phyloP scores from a whole-genome alignment of 2,797 vertebrate genomes.

The Sebastes vulpes region DNA sequence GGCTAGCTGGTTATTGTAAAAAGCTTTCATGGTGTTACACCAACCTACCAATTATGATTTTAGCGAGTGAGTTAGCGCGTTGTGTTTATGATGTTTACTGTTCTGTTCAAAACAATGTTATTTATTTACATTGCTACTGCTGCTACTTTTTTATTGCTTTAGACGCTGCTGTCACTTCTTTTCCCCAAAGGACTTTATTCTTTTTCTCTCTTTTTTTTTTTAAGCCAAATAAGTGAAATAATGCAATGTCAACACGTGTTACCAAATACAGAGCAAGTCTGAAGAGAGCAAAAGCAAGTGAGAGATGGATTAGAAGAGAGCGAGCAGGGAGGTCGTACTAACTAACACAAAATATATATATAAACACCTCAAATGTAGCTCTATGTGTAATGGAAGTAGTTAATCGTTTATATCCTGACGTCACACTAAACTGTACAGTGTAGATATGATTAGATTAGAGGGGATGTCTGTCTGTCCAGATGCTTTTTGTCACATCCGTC shows the following conservation, averaged over 20 bases:
- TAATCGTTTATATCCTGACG: neutral
- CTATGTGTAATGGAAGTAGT: slow-evolving; percentile 23
- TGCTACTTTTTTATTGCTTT: slow-evolving; percentile 84
- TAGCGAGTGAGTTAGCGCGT: slow-evolving; percentile 54
- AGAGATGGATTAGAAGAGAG: neutral
- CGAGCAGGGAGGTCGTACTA: slow-evolving; percentile 39
- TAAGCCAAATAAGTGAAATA: slow-evolving; percentile 85
- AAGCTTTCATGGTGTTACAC: slow-evolving; percentile 80
- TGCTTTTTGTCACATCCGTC: slow-evolving; percentile 45
- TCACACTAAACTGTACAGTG: slow-evolving; percentile 51
- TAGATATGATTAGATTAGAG: slow-evolving; percentile 14
- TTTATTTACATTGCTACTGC: slow-evolving; percentile 85
- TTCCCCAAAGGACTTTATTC: slow-evolving; percentile 83
- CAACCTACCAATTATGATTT: slow-evolving; percentile 68
- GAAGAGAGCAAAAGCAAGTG: slow-evolving; percentile 61
- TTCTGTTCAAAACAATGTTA: slow-evolving; percentile 70
- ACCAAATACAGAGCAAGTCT: slow-evolving; percentile 83
- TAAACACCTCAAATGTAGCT: slow-evolving; percentile 46
- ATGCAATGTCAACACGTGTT: slow-evolving; percentile 83
- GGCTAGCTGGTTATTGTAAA: slow-evolving; percentile 65
- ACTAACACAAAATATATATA: slow-evolving; percentile 34
- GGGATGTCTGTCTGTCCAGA: slow-evolving; percentile 75
- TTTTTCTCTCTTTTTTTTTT: slow-evolving; percentile 20
- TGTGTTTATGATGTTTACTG: slow-evolving; percentile 58
- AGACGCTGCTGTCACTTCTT: slow-evolving; percentile 84